Conservation (phyloP, 2,888 invertebrate genomes). For the Leucoptera coffeella region DNA sequence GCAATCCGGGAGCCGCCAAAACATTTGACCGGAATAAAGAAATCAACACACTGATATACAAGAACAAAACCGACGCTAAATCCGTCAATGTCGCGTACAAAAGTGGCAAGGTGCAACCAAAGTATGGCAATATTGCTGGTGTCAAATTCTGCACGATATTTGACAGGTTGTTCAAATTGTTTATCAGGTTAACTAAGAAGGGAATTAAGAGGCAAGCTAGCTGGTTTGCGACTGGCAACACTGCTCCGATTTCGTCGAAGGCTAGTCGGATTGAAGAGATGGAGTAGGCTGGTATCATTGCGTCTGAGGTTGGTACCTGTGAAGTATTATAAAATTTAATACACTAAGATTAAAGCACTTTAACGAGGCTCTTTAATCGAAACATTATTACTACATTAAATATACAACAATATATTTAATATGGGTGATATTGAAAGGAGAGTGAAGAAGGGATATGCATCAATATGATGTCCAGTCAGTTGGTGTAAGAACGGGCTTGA, state of each 20-base stretch:
- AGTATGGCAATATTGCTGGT: conserved; percentile 34
- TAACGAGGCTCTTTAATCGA: too few relatives aligned
- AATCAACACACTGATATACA: conserved; percentile 36
- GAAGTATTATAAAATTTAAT: conserved; percentile 3
- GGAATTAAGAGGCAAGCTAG: conserved; percentile 31
- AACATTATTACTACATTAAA: too few relatives aligned
- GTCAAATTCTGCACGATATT: conserved; percentile 41
- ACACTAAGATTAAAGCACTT: background rate
- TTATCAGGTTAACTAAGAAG: conserved; percentile 35
- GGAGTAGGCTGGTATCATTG: conserved; percentile 41
- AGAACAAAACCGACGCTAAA: conserved; percentile 30
- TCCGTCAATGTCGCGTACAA: conserved; percentile 37
- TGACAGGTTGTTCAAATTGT: conserved; percentile 35
- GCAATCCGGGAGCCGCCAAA: conserved; percentile 25
- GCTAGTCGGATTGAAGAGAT: conserved; percentile 31
- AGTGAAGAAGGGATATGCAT: too few relatives aligned
- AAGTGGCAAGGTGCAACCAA: conserved; percentile 34
- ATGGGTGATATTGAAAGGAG: too few relatives aligned
- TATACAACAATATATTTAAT: too few relatives aligned
- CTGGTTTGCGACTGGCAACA: conserved; percentile 32
- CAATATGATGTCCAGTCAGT: too few relatives aligned
- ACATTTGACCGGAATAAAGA: conserved; percentile 37
- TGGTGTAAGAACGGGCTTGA: too few relatives aligned
- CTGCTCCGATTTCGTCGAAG: conserved; percentile 34
- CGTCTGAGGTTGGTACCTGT: conserved; percentile 21